These are phyloP conservation scores for Hydractinia echinata DNA, from an alignment of 30 jellyfish, hydroid and myxozoan genomes.

Conservation along the genomic window DNA sequence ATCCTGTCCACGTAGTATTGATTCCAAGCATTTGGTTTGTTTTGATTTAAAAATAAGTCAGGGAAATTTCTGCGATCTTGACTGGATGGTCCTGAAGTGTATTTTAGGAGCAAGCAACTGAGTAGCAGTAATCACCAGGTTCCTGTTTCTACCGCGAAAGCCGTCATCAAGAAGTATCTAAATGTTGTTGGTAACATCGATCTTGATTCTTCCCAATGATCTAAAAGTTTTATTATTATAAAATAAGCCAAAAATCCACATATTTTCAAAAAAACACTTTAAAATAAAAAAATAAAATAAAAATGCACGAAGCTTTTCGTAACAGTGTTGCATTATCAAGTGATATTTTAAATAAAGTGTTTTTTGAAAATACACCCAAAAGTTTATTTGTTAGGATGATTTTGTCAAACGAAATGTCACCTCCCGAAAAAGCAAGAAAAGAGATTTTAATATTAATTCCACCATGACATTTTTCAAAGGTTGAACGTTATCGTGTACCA, in stretches of 20 bases:
- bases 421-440: constrained; percentile 13
- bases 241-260: too few relatives aligned
- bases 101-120: background rate
- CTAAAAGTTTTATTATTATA: too few relatives aligned
- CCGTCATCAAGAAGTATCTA: constrained; percentile 14
- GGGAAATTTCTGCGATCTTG: too few relatives aligned
- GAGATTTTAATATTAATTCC: constrained; percentile 5
- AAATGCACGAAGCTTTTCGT: too few relatives aligned
- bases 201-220: constrained; percentile 6
- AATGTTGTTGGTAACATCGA: constrained; percentile 19
- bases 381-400: background rate
- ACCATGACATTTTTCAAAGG: constrained; percentile 2
- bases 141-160: constrained; percentile 15
- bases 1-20: too few relatives aligned
- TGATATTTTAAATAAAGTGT: too few relatives aligned
- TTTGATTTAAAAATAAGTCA: too few relatives aligned
- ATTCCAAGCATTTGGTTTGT: too few relatives aligned
- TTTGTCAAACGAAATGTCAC: constrained; percentile 2
- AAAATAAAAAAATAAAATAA: too few relatives aligned
- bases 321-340: too few relatives aligned
- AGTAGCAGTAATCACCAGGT: constrained; percentile 23
- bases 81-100: constrained; percentile 7
- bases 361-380: too few relatives aligned
- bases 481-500: constrained; percentile 2
- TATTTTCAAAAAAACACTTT: too few relatives aligned